Evolutionary conservation across 1,140 invertebrate species (phyloP), one percentile per base, ranked within the genome.

Genomic region (Drosophila triauraria): DNA sequence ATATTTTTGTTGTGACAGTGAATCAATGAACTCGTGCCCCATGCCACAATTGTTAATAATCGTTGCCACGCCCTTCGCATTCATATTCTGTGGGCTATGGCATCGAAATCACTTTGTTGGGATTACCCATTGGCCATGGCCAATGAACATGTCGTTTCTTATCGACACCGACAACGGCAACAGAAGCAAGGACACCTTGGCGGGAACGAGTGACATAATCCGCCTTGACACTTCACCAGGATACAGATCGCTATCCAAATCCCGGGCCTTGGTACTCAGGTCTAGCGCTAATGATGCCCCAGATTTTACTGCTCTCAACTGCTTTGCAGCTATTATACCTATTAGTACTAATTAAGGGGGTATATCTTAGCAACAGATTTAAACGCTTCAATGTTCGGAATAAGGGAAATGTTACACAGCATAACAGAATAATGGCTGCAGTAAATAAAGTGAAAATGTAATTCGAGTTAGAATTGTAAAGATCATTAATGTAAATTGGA

Each of bases 71-170:
- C 53, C 63, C 35, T 32, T 20, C 40, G 3, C 44, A 79, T 71
- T 82, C 83, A 80, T 75, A 68, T 75, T 75, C 27, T 15, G 30
- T 9, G 15, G 43, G 38, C 68, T 40, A 60, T 70, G 78, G 74
- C 82, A 87, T 87, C 67, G 83, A 79, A 86, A 86, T 86, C 83
- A 87, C 83, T 86, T 86, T 87, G 79, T 47, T 78, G 69, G 65
- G 47, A 71, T 80, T 68, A 80, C 75, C 44, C 60, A 46, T 68
- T 32, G 71, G 40, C 58, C 78, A 75, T 78, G 78, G 82, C 82
- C 82, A 86, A 86, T 86, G 82, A 86, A 86, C 82, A 86, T 80
- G 83, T 82, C 83, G 59, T 62, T 65, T 67, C 60, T 47, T 82
- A 87, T 87, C 71, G 76, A 58, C 51, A 50, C 54, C 47, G 43